Conservation (phyloP, 1,140 invertebrate genomes). For the Caenorhabditis briggsae region DNA sequence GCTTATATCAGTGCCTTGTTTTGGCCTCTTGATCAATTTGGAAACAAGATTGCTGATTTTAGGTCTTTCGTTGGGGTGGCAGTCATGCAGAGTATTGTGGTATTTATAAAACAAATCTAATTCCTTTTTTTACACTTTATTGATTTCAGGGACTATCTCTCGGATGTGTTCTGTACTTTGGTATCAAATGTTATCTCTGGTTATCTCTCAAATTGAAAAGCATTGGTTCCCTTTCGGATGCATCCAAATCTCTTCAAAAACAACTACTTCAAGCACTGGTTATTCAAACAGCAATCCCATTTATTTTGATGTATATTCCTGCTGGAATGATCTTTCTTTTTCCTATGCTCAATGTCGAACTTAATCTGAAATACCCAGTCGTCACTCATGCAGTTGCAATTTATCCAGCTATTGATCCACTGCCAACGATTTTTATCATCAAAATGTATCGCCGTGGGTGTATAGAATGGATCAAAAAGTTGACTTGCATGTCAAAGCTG, state of each 20-base stretch:
- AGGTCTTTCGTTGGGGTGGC: not conserved
- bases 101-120: not conserved
- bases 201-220: not conserved
- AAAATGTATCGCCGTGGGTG: not conserved
- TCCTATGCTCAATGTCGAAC: conserved; percentile 5
- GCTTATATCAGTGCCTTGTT: conserved; percentile 13
- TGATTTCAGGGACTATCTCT: not conserved
- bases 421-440: not conserved
- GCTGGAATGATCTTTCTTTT: not conserved
- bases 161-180: conserved; percentile 4
- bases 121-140: not conserved
- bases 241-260: not conserved
- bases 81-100: not conserved
- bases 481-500: not conserved
- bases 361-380: conserved; percentile 4
- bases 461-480: not conserved
- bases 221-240: not conserved
- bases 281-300: not conserved
- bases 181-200: not conserved
- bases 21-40: not conserved
- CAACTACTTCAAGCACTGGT: not conserved
- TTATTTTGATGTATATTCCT: conserved; percentile 1
- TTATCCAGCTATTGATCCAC: conserved; percentile 18
- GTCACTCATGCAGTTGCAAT: not conserved
- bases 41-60: not conserved